phyloP scores from a whole-genome alignment of 2,888 invertebrate genomes.

The Tanaodytes sp. region DNA sequence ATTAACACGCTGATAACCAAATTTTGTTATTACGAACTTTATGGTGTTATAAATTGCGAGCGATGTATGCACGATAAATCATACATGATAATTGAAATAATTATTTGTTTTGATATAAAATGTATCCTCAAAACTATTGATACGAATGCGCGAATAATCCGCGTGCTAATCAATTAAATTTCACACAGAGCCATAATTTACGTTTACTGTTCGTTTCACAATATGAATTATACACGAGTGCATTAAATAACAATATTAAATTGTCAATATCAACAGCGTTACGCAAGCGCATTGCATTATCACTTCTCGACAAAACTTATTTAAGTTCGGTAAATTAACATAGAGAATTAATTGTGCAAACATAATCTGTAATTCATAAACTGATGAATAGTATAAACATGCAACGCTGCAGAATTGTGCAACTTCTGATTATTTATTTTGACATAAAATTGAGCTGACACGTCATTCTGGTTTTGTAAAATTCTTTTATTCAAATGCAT shows the following conservation, averaged over 20 bases:
- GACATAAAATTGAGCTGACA: no score
- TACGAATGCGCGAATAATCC: constrained; percentile 28
- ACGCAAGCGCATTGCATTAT: constrained; percentile 12
- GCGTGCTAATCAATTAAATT: constrained; percentile 31
- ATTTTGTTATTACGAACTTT: no score
- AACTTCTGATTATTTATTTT: not conserved
- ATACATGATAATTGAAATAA: no score
- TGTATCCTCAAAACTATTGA: constrained; percentile 24
- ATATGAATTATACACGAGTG: constrained; percentile 19
- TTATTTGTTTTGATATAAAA: no score
- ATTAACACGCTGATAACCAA: no score
- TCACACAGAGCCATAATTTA: constrained; percentile 30
- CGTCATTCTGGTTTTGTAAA: no score
- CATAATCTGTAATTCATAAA: constrained; percentile 26
- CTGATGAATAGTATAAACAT: constrained; percentile 19
- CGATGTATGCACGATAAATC: no score
- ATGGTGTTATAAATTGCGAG: no score
- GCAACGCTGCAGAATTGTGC: no score
- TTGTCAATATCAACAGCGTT: constrained; percentile 29
- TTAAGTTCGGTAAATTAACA: constrained; percentile 32
- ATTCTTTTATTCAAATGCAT: no score
- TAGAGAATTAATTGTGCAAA: constrained; percentile 33
- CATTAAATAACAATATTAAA: constrained; percentile 40
- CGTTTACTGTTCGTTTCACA: constrained; percentile 25
- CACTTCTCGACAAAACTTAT: constrained; percentile 23